phyloP scores from a whole-genome alignment of 2,797 vertebrate genomes.

The Glossophaga mutica region DNA sequence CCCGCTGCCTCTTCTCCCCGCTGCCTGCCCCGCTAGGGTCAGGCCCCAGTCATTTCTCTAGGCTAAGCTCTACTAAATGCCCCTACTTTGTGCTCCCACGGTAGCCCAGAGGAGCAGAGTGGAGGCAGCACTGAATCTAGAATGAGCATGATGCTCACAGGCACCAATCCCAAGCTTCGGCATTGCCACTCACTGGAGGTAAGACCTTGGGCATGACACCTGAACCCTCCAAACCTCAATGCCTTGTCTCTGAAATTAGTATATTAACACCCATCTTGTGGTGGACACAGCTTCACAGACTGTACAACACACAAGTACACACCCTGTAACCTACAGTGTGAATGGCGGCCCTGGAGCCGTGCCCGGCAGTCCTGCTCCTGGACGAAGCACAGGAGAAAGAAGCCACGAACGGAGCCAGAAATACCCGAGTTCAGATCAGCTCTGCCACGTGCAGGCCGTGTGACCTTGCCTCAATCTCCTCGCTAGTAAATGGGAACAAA shows the following conservation, averaged over 20 bases:
- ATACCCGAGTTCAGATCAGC: not conserved
- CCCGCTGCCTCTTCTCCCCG: not conserved
- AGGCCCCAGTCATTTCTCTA: not conserved
- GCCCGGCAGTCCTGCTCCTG: not conserved
- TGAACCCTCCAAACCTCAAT: not conserved
- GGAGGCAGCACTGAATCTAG: not conserved
- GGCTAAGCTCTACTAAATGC: not conserved
- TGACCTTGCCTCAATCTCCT: not conserved
- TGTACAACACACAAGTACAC: not conserved
- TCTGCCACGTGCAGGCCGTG: not conserved
- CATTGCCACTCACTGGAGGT: not conserved
- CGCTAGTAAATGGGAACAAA: not conserved
- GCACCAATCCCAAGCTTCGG: not conserved
- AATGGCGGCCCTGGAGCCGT: not conserved
- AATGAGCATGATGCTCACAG: not conserved
- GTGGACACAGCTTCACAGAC: not conserved
- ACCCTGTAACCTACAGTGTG: no score
- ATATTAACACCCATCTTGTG: not conserved
- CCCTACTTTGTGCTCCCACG: not conserved
- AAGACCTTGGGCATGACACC: not conserved
- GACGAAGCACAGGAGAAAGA: not conserved
- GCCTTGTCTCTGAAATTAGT: not conserved
- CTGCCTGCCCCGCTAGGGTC: no score
- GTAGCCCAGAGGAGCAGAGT: not conserved
- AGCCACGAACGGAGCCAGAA: accelerated